Evolutionary conservation across 2,888 invertebrate species (phyloP), one percentile per base, ranked within the genome.

Genomic region (Heliconius aoede): DNA sequence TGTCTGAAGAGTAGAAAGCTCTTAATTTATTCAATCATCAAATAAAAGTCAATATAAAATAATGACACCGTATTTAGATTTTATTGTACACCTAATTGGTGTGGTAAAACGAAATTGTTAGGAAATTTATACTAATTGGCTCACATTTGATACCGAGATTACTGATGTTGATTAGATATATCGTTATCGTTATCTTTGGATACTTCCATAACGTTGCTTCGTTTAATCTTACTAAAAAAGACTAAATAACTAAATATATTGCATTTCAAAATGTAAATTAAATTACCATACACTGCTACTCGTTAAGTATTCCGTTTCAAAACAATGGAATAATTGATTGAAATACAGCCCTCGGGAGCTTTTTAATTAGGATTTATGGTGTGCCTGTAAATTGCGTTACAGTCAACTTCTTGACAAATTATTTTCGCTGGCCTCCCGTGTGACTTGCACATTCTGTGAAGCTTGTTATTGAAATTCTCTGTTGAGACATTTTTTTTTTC

Each of bases 351-450:
- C 55, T 68, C 72, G 64, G 64, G 65, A 64, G 76, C 71, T 73
- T 77, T 85, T 82, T 87, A 86, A 87, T 87, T 84, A 86, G 82
- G 80, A 87, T 86, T 87, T 87, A 88, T 84, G 78, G 79, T 77
- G 60, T 78, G 80, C 65, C 76, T 60, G 62, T 61, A 73, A 76
- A 79, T 74, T 65, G 74, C 62, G 69, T 81, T 78, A 79, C 69
- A 76, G 74, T 72, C 78, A 73, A 46, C 46, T 72, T 75, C 82
- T 81, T 83, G 82, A 84, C 81, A 80, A 82, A 83, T 84, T 82
- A 81, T 81, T 82, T 78, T 76, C 51, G 65, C 78, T 26, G 62
- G 30, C 13, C 65, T 67, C 61, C 72, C 64, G 26, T 68, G 74
- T 69, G 60, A 72, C 65, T 71, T 76, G 68, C n/a, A 64, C 18